Base-by-base conservation (phyloP, 2,113 vertebrate species). In the Tychaedon coryphoeus region DNA sequence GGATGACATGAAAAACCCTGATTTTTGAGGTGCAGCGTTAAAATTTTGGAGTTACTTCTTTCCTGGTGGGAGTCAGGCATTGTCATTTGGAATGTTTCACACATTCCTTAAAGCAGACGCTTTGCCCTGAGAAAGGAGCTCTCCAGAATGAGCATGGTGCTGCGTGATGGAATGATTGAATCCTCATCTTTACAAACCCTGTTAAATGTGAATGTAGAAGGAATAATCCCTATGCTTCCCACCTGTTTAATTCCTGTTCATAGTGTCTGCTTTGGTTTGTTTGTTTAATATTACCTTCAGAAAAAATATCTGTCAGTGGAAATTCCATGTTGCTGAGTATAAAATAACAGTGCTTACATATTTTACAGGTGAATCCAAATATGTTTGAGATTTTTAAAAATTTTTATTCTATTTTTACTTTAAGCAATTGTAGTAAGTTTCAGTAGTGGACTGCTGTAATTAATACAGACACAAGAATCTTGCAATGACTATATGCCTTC, bases 111-210 rank as follows among this genome's bases (percentile, higher is more conserved):
- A 60, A 79, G 43, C 29, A 45, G 1, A 51, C 1, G 23, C 34
- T 95, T 87, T 65, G 19, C 17, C 40, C n/a, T 31, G 77, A 75
- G 58, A 91, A 71, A n/a, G 77, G 79, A 95, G 85, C 77, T 96
- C 72, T 94, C 85, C 92, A 83, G 51, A 86, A 61, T 22, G 10
- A 85, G 10, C 8, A 16, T 17, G 47, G 75, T 93, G 74, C 90
- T 96, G 88, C 8, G 1, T n/a, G 18, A n/a, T 51, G 34, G 10
- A 74, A 40, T 43, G 47, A 40, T 66, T 65, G 47, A 45, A 2
- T 70, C 53, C 8, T 72, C 28, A 17, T 58, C 29, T 86, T 57
- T 76, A 20, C 20, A 73, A 50, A 86, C 56, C 29, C 58, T 83
- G 29, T 34, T 70, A 67, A 16, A 53, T 71, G 45, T 56, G 42